Conservation (phyloP, 2,888 invertebrate species). For the Diplazon laetatorius region DNA sequence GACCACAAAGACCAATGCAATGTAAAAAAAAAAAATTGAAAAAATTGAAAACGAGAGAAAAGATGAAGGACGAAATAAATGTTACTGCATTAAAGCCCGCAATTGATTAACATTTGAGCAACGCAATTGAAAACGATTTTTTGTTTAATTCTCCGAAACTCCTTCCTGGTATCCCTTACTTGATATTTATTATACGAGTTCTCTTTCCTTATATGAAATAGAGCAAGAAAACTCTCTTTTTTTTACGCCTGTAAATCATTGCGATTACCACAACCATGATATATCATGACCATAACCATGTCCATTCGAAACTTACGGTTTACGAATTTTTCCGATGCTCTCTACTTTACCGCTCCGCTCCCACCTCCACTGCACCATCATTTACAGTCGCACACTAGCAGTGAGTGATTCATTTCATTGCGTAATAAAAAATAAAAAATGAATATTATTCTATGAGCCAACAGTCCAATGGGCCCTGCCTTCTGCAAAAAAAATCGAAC, state of each 20-base stretch:
- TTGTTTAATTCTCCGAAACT: conserved; percentile 41
- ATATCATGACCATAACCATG: conserved; percentile 52
- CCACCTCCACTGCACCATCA: background rate
- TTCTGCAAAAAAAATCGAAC: background rate
- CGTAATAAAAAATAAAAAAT: background rate
- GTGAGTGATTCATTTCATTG: background rate
- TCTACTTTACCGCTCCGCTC: too few species aligned
- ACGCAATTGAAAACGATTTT: conserved; percentile 56
- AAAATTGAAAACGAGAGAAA: conserved; percentile 10
- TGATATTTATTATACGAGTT: conserved; percentile 53
- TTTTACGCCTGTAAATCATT: too few species aligned
- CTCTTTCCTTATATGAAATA: conserved; percentile 49
- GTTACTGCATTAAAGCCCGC: conserved; percentile 30
- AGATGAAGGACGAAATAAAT: conserved; percentile 18
- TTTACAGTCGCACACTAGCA: background rate
- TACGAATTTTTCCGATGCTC: conserved; percentile 22
- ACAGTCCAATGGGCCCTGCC: background rate
- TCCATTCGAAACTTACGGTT: conserved; percentile 5
- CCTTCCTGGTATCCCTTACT: conserved; percentile 25
- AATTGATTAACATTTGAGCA: conserved; percentile 49
- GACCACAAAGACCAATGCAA: conserved; percentile 63
- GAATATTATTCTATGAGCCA: background rate
- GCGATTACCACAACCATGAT: too few species aligned
- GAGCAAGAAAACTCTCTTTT: too few species aligned
- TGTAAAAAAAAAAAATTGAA: conserved; percentile 53